Base-by-base conservation (phyloP, 2,888 invertebrate genomes). In the Hyalella azteca region DNA sequence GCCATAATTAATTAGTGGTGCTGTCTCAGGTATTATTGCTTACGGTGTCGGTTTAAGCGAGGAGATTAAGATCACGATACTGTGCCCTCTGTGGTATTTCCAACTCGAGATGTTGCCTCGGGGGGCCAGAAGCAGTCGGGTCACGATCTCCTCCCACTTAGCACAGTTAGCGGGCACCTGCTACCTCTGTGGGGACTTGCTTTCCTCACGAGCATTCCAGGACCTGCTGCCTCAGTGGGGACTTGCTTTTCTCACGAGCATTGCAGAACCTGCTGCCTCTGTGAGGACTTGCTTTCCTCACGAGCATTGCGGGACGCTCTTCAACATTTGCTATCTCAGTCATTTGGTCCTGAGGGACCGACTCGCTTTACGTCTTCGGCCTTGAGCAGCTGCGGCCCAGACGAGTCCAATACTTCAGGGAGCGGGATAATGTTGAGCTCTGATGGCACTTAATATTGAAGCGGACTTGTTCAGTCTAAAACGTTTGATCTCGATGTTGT, bases 131-230 rank as follows among this genome's bases (percentile, higher is more conserved):
- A 36, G 36, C 0, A 66, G 66, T 66, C 66, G 15, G 5, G 66
- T 66, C 66, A 66, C 66, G 66, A 66, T 36, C 39, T 15, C 4
- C 36, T n/a, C 13, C 39, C 66, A 66, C 66, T 66, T 66, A 66
- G 36, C 32, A 32, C 66, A 66, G 66, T 66, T 66, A 66, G 36
- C 66, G 66, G n/a, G 36, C 66, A 66, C 36, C 66, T 66, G 66
- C 66, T 19, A 29, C 36, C 66, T 36, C 66, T 66, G 29, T 36
- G 66, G 66, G 66, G 66, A 66, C 66, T 66, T 29, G 13, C 66
- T 36, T 66, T 36, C 66, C 66, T 66, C 66, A 22, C 36, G 66
- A 36, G 66, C 66, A n/a, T n/a, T n/a, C n/a, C n/a, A n/a, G n/a
- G n/a, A n/a, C 9, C 9, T 9, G 7, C 19, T 36, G 15, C 19